These are phyloP conservation scores for Mamestra configurata DNA, from an alignment of 1,140 invertebrate species.

Conservation along the genomic window DNA sequence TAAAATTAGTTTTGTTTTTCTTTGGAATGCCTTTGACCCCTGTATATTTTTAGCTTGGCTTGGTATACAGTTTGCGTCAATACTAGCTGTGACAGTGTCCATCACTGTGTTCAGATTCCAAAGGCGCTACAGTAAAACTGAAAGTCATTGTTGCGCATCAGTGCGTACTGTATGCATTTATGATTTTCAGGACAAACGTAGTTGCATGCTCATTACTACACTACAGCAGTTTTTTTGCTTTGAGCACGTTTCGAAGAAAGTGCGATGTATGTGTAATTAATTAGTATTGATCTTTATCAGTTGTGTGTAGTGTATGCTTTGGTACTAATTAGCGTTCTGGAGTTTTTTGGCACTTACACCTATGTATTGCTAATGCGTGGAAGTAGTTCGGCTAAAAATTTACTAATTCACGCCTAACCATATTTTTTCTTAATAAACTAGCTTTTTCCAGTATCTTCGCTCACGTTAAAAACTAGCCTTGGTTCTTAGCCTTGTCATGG, in stretches of 20 bases:
- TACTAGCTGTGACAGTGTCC: conserved; percentile 74
- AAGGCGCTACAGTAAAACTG: conserved; percentile 75
- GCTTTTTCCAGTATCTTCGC: too few species aligned
- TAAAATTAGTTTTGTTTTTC: background rate
- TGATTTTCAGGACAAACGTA: conserved; percentile 67
- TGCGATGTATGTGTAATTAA: conserved; percentile 41
- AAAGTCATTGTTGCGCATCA: conserved; percentile 54
- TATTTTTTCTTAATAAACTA: too few species aligned
- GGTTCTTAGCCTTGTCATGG: too few species aligned
- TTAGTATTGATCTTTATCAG: conserved; percentile 35
- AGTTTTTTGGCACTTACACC: background rate
- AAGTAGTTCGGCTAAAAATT: too few species aligned
- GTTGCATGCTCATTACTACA: conserved; percentile 49
- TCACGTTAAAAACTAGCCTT: too few species aligned
- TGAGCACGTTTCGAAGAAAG: conserved; percentile 36
- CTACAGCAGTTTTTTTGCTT: conserved; percentile 29
- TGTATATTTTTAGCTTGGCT: conserved; percentile 15
- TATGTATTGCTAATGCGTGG: background rate
- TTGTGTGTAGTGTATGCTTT: conserved; percentile 21
- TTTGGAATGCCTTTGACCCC: conserved; percentile 7
- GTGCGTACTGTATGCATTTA: conserved; percentile 50
- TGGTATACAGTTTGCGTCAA: conserved; percentile 63
- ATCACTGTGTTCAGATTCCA: conserved; percentile 76
- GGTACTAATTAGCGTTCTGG: background rate
- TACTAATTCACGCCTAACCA: too few species aligned